Conservation (phyloP, 1,140 invertebrate species). For the Zaprionus tsacasi region DNA sequence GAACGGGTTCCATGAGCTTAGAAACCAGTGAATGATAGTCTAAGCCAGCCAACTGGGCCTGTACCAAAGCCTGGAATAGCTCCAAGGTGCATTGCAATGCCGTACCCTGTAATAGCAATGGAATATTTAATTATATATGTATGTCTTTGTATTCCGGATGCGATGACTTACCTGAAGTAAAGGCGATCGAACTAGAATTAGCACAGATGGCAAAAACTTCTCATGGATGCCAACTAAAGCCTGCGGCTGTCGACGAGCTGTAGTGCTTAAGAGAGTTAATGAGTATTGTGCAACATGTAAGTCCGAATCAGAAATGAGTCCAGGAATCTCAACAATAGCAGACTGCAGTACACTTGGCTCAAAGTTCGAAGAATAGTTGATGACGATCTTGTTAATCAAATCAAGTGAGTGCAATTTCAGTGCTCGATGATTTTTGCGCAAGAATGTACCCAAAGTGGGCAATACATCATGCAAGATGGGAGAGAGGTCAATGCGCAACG, state of each 20-base stretch:
- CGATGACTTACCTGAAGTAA: slow-evolving; percentile 88
- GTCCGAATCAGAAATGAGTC: slow-evolving; percentile 96
- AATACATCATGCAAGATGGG: slow-evolving; percentile 95
- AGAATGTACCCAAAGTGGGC: slow-evolving; percentile 95
- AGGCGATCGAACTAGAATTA: slow-evolving; percentile 95
- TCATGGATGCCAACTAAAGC: slow-evolving; percentile 83
- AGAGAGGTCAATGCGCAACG: slow-evolving; percentile 92
- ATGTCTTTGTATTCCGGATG: not conserved
- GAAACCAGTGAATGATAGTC: slow-evolving; percentile 92
- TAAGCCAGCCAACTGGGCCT: slow-evolving; percentile 91
- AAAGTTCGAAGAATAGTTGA: slow-evolving; percentile 91
- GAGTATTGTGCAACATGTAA: slow-evolving; percentile 97
- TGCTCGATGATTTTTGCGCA: slow-evolving; percentile 98
- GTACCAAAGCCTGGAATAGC: slow-evolving; percentile 95
- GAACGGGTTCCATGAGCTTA: slow-evolving; percentile 88
- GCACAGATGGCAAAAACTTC: slow-evolving; percentile 92
- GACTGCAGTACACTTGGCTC: slow-evolving; percentile 90
- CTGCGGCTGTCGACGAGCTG: slow-evolving; percentile 85
- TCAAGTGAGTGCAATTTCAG: slow-evolving; percentile 96
- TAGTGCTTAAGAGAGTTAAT: slow-evolving; percentile 89
- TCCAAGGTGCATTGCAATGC: slow-evolving; percentile 95
- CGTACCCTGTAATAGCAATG: slow-evolving; percentile 86
- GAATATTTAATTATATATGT: not conserved
- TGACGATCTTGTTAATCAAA: slow-evolving; percentile 95
- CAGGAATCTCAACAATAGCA: slow-evolving; percentile 93